Evolutionary conservation across 2,888 invertebrate genomes (phyloP).

Genomic region (Dromius quadrimaculatus): DNA sequence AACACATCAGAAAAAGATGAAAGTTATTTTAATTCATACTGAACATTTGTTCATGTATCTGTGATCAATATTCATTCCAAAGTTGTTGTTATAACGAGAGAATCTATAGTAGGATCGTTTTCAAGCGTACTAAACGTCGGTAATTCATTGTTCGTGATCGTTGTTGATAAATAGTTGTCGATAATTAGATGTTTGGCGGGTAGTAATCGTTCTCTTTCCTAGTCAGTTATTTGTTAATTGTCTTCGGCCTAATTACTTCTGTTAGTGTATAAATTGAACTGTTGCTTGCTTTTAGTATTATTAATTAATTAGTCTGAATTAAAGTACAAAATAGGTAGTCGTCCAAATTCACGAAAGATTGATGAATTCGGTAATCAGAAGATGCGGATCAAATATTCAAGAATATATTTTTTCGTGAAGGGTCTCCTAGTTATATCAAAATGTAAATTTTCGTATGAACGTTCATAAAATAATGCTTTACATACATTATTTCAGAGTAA

Average conservation of each 20-base stretch:
- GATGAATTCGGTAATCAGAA: background rate
- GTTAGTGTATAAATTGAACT: conserved; percentile 18
- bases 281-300: conserved; percentile 22
- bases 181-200: conserved; percentile 2
- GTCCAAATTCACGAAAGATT: conserved; percentile 9
- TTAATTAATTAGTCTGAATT: background rate
- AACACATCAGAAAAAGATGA: no score
- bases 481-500: no score
- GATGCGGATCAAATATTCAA: background rate
- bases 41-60: no score
- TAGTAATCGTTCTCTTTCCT: conserved; percentile 2
- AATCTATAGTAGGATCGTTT: no score
- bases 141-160: conserved; percentile 22
- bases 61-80: no score
- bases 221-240: background rate
- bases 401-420: background rate
- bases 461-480: no score
- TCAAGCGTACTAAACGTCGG: conserved; percentile 19
- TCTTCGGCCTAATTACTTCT: conserved; percentile 16
- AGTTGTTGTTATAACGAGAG: no score
- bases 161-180: conserved; percentile 3
- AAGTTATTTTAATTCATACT: no score
- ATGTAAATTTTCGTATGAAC: no score
- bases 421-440: no score
- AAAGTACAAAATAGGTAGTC: conserved; percentile 26